Percentiles rank a stretch among this genome's conserved stretches.
Conservation (phyloP, 2,888 invertebrate genomes). For the Agrotis clavis region DNA sequence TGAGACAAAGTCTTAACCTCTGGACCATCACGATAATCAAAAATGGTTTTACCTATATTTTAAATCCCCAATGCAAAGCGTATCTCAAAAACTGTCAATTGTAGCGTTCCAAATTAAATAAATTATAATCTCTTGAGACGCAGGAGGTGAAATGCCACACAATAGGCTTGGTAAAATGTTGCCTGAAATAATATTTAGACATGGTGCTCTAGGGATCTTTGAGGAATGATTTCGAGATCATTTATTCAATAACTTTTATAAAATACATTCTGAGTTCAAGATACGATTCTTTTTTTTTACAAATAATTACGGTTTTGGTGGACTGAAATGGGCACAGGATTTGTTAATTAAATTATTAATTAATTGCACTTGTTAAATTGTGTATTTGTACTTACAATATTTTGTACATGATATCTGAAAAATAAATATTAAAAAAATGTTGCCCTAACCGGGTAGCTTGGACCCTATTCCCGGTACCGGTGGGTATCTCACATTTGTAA, state of each 20-base stretch:
- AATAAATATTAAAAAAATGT: too few relatives aligned
- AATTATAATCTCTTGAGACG: constrained; percentile 21
- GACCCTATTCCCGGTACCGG: too few relatives aligned
- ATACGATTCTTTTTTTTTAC: background rate
- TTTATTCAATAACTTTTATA: background rate
- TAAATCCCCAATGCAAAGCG: too few relatives aligned
- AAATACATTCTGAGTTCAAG: background rate
- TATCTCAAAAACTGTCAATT: constrained; percentile 50
- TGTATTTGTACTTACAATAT: too few relatives aligned
- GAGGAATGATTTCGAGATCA: constrained; percentile 6
- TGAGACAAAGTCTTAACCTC: too few relatives aligned
- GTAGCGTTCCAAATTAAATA: constrained; percentile 48
- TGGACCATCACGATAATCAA: background rate
- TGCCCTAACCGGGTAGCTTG: too few relatives aligned
- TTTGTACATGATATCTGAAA: too few relatives aligned
- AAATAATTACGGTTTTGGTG: background rate
- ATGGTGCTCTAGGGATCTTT: constrained; percentile 29
- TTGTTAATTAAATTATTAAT: too few relatives aligned
- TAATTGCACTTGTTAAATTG: too few relatives aligned
- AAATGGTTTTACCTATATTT: too few relatives aligned
- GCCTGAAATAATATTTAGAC: constrained; percentile 50
- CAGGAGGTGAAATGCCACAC: constrained; percentile 13
- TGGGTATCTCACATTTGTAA: too few relatives aligned
- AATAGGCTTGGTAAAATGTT: constrained; percentile 28
- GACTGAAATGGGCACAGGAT: background rate